Percentiles rank a stretch among this genome's conserved stretches.
Conservation (phyloP, 2,888 invertebrate genomes). For the Eristalinus aeneus region DNA sequence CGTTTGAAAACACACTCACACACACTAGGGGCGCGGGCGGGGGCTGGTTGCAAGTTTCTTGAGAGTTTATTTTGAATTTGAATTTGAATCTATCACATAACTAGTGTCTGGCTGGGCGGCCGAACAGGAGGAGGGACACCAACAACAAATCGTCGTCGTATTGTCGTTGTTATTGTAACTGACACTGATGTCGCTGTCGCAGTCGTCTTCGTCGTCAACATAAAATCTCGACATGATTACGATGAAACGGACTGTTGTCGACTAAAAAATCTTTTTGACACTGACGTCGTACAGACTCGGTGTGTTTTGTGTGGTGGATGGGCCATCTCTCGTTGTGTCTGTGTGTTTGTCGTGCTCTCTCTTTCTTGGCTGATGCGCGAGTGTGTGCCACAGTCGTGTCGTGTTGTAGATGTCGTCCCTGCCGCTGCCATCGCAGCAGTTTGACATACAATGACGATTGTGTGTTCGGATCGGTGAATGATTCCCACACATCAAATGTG, state of each 20-base stretch:
- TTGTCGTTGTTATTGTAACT: constrained; percentile 23
- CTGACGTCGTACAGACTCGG: constrained; percentile 78
- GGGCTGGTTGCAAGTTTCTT: neutral
- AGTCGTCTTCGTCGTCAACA: constrained; percentile 67
- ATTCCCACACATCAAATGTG: constrained; percentile 65
- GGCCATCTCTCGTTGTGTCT: neutral
- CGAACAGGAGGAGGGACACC: neutral
- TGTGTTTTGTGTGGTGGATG: constrained; percentile 12
- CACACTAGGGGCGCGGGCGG: neutral
- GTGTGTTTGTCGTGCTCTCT: neutral
- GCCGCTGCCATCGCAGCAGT: constrained; percentile 11
- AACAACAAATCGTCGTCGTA: constrained; percentile 14
- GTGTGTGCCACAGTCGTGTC: neutral
- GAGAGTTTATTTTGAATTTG: neutral
- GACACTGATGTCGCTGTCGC: constrained; percentile 64
- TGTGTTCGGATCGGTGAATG: constrained; percentile 62
- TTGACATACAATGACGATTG: constrained; percentile 58
- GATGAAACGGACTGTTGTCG: constrained; percentile 80
- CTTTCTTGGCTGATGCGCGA: constrained; percentile 7
- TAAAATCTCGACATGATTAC: constrained; percentile 78
- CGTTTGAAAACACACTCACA: neutral
- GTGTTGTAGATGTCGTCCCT: constrained; percentile 3
- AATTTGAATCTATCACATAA: neutral
- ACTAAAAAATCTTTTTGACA: constrained; percentile 81
- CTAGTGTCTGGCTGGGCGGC: neutral